Percentiles rank a stretch among this genome's conserved stretches.
These are phyloP conservation scores for Gallirallus australis DNA, from an alignment of 2,797 vertebrate genomes.

Conservation along the genomic window DNA sequence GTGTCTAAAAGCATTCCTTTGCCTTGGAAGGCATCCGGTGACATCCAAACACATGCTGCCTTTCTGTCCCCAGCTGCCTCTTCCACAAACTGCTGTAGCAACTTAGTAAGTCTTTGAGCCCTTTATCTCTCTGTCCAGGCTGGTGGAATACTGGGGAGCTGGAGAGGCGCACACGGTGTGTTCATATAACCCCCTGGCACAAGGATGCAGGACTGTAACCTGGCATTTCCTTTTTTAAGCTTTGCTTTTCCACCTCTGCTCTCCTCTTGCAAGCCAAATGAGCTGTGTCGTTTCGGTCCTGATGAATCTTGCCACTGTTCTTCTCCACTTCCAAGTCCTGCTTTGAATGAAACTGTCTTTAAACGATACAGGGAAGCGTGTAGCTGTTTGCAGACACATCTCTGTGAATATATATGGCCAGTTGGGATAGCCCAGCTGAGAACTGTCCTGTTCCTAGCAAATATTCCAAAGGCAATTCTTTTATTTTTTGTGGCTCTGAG, in stretches of 20 bases:
- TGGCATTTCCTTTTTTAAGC: background rate
- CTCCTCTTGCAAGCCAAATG: background rate
- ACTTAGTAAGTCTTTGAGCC: background rate
- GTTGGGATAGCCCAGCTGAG: background rate
- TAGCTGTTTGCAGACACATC: background rate
- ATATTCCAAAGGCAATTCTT: background rate
- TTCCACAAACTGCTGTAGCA: background rate
- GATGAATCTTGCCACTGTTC: background rate
- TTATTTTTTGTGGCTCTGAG: background rate
- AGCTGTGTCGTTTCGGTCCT: background rate
- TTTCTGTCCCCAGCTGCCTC: background rate
- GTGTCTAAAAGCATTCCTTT: background rate
- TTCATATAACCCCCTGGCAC: background rate
- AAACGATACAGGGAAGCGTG: fast-evolving
- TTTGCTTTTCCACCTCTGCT: background rate
- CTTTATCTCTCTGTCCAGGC: background rate
- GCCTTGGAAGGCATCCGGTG: background rate
- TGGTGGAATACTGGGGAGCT: background rate
- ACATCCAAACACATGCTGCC: fast-evolving
- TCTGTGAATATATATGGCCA: background rate
- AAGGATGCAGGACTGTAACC: background rate
- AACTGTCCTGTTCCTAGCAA: background rate
- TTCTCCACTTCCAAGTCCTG: background rate
- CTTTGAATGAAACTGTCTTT: background rate
- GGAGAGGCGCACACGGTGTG: background rate